Percentiles rank a stretch among this genome's conserved stretches.
Evolutionary conservation across 1,140 invertebrate species (phyloP).

Genomic region (Caenorhabditis latens): DNA sequence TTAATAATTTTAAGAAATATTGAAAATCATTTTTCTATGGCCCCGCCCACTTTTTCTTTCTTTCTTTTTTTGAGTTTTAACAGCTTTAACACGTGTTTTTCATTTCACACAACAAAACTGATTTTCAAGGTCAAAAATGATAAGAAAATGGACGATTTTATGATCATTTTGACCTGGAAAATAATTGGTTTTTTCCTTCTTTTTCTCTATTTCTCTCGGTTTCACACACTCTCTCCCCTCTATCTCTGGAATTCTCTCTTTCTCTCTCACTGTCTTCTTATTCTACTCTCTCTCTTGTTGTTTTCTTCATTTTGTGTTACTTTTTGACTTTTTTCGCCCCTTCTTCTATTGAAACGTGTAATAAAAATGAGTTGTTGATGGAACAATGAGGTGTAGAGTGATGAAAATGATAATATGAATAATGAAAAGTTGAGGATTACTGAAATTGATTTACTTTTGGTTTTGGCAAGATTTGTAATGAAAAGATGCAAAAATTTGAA

Average conservation of each 20-base stretch:
- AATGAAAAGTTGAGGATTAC: too few relatives aligned
- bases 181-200: not conserved
- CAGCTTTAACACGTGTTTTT: too few relatives aligned
- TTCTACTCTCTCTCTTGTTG: not conserved
- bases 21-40: not conserved
- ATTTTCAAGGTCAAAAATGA: not conserved
- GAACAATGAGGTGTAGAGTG: too few relatives aligned
- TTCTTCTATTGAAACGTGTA: slow-evolving; percentile 1
- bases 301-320: not conserved
- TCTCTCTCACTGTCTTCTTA: not conserved
- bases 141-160: not conserved
- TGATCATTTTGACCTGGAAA: slow-evolving; percentile 23
- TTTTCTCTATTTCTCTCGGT: not conserved
- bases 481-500: too few relatives aligned
- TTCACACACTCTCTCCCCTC: not conserved
- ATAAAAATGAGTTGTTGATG: not conserved
- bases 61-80: not conserved
- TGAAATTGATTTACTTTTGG: too few relatives aligned
- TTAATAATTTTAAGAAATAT: not conserved
- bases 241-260: not conserved
- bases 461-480: too few relatives aligned
- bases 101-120: too few relatives aligned
- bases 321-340: not conserved
- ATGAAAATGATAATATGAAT: too few relatives aligned
- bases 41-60: not conserved